Base-by-base conservation (phyloP, 2,797 vertebrate species). In the Eulemur albifrons region DNA sequence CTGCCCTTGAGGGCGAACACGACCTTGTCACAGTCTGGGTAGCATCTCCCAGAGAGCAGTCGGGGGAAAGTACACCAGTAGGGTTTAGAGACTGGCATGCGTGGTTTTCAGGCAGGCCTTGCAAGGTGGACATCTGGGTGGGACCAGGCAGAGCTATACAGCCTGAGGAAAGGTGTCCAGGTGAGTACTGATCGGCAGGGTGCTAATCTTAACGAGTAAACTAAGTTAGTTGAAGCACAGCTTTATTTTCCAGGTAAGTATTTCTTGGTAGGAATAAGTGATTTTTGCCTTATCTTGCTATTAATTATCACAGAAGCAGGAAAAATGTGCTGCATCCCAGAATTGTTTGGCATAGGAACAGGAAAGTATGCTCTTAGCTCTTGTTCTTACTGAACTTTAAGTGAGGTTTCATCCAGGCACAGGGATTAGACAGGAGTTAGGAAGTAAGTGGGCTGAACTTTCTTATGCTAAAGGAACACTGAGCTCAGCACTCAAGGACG, bases 1-100 rank as follows among this genome's bases (percentile, higher is more conserved):
- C 40, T 0, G 18, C 9, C 7, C 4, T 0, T 10, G 12, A 73
- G 57, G 12, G 4, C 81, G 0, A 81, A 20, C 0, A n/a, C 1
- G 7, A n/a, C 15, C 21, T 21, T 45, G 15, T 59, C 12, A 50
- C 8, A 5, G 1, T 27, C 27, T 40, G 48, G 11, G 1, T 65
- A 20, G 43, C 14, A 15, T 72, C 6, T 75, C 18, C 18, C 70
- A 45, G 32, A 73, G 5, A 83, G 38, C 76, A 48, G 18, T 65
- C 21, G 82, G 20, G 15, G 32, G 1, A 52, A 61, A 4, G 73
- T 35, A 72, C 4, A 18, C 12, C 45, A 25, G 12, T 12, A 8
- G 11, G 6, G 0, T 2, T 54, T 48, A 43, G 35, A 13, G 0
- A 2, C 70, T 84, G 10, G 1, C 35, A 38, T 61, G 5, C 0